Percentiles rank a stretch among this genome's conserved stretches.
These are phyloP conservation scores for Oreortyx pictus DNA, from an alignment of 2,797 vertebrate genomes.

Conservation along the genomic window DNA sequence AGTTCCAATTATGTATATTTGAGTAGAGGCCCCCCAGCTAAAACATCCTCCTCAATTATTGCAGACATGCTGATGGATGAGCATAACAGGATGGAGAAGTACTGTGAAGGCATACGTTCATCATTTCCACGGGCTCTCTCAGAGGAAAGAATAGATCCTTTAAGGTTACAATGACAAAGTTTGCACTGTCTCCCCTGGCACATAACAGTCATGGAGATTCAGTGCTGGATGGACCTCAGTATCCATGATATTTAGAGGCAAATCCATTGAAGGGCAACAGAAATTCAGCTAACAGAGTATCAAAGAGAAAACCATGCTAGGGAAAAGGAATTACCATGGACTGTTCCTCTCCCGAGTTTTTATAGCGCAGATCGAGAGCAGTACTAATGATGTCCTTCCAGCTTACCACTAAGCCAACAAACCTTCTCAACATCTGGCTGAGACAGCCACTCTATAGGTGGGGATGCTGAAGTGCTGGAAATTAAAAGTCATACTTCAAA, in stretches of 20 bases:
- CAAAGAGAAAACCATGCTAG: background rate
- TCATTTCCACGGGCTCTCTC: background rate
- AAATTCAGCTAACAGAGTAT: background rate
- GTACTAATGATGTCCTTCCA: background rate
- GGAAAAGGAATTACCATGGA: background rate
- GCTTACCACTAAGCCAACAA: background rate
- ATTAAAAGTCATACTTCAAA: conserved; percentile 20
- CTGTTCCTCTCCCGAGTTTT: background rate
- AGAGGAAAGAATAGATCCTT: background rate
- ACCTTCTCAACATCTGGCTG: background rate
- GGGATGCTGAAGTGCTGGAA: background rate
- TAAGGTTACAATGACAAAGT: background rate
- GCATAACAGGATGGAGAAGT: background rate
- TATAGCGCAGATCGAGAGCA: background rate
- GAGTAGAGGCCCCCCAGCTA: background rate
- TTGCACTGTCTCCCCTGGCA: background rate
- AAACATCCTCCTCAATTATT: background rate
- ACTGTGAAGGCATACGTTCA: background rate
- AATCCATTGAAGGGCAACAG: background rate
- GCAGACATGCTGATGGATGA: background rate
- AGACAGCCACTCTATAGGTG: background rate
- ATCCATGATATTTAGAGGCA: background rate
- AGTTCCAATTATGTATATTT: too few relatives aligned
- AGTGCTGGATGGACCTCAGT: background rate
- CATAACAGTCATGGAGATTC: background rate